Conservation (phyloP, 2,888 invertebrate genomes). For the Lasius platythorax region DNA sequence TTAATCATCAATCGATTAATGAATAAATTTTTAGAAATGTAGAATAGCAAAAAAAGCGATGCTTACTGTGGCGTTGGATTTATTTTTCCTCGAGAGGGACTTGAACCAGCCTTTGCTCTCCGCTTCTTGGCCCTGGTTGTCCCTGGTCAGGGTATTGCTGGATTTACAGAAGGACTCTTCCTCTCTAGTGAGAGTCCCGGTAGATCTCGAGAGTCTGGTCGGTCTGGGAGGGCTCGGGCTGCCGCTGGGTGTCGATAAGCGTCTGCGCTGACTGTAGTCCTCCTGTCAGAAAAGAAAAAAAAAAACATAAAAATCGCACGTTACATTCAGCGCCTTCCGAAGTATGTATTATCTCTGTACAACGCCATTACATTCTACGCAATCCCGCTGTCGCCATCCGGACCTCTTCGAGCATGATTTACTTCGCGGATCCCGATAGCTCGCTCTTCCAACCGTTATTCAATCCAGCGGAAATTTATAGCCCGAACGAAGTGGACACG, state of each 20-base stretch:
- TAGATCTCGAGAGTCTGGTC: slow-evolving; percentile 86
- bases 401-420: slow-evolving; percentile 6
- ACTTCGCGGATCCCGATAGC: slow-evolving; percentile 10
- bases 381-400: neutral
- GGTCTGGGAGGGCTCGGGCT: slow-evolving; percentile 90
- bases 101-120: slow-evolving; percentile 91
- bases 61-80: slow-evolving; percentile 86
- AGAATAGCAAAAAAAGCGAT: neutral
- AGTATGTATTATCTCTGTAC: slow-evolving; percentile 29
- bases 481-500: neutral
- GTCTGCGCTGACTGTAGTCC: slow-evolving; percentile 91
- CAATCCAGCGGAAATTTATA: slow-evolving; percentile 15
- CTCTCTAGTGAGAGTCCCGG: slow-evolving; percentile 83
- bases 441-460: neutral
- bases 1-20: neutral
- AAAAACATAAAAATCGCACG: slow-evolving; percentile 33
- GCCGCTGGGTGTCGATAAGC: slow-evolving; percentile 92
- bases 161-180: slow-evolving; percentile 85
- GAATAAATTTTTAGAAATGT: too few relatives aligned
- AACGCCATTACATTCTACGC: slow-evolving; percentile 21
- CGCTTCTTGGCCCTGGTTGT: slow-evolving; percentile 87
- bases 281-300: slow-evolving; percentile 80
- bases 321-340: slow-evolving; percentile 38
- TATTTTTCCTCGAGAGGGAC: slow-evolving; percentile 91
- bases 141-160: slow-evolving; percentile 84